Evolutionary conservation across 64 coral and sea anemone species (phyloP).

Genomic region (Cladopsammia gracilis): DNA sequence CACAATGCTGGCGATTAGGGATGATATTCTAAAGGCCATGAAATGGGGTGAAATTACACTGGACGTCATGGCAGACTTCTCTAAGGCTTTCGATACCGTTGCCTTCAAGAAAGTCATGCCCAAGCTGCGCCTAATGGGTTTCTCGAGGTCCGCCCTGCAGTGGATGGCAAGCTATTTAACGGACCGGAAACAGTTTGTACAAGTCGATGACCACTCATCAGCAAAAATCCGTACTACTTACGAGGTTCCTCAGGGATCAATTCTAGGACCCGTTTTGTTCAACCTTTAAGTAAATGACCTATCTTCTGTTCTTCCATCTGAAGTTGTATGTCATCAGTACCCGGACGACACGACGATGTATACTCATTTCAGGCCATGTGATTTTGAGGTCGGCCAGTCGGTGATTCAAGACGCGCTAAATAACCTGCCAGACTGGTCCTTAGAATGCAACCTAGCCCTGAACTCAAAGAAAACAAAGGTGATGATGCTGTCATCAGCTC

Average conservation of each 20-base stretch:
- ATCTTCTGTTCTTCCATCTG: neutral
- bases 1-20: neutral
- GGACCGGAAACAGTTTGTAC: slow-evolving; percentile 21
- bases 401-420: neutral
- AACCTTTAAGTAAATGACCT: slow-evolving; percentile 31
- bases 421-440: neutral
- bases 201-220: slow-evolving; percentile 19
- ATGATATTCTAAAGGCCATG: slow-evolving; percentile 1
- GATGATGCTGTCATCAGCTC: slow-evolving; percentile 7
- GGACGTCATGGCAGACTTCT: neutral
- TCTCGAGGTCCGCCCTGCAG: neutral
- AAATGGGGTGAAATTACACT: neutral
- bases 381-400: neutral
- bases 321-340: slow-evolving; percentile 7
- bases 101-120: neutral
- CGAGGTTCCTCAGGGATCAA: slow-evolving; percentile 11
- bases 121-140: neutral
- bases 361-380: neutral
- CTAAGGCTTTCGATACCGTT: slow-evolving; percentile 15
- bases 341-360: slow-evolving; percentile 18
- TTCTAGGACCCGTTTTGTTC: slow-evolving; percentile 21
- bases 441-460: slow-evolving; percentile 20
- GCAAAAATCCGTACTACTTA: neutral
- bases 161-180: slow-evolving; percentile 22
- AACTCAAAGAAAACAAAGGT: slow-evolving; percentile 20